Base-by-base conservation (phyloP, 2,888 invertebrate species). In the Amaurobius ferox region DNA sequence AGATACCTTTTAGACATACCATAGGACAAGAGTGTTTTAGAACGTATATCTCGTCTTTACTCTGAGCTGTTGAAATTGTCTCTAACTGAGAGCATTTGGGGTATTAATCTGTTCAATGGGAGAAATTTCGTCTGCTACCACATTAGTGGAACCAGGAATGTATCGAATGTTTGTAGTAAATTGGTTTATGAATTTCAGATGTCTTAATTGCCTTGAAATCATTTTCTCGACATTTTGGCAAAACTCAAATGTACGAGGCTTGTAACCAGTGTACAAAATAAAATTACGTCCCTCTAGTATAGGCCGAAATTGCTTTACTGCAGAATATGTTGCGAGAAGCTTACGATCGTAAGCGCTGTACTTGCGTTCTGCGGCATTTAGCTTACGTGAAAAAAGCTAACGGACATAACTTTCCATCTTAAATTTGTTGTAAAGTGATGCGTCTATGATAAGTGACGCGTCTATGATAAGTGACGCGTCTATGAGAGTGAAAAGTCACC, bases 121-220 rank as follows among this genome's bases (percentile, higher is more conserved):
- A 0, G 77, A 86, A 3, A 87, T 40, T 19, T 71, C 40, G 16
- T 85, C 79, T 0, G 87, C 87, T 2, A 72, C 61, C 1, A 83
- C 40, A 68, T 87, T 87, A 6, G 72, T 68, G 23, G n/a, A 7
- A 16, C 85, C 85, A 32, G 44, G 72, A 1, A 92, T 89, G 86
- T 91, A 89, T 1, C 86, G 81, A 7, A 91, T 90, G 71, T 91
- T 90, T 0, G 90, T 91, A 0, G 90, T 90, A 23, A 91, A 92
- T 79, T 91, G 90, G 0, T 89, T 70, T 28, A 91, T 88, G 35
- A 79, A 83, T 1, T 83, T 70, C 0, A 92, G 86, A 11, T 91
- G 90, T 1, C 91, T 79, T 13, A 89, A 87, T 80, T 91, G 91
- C 0, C 91, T 74, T 0, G 91, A 91, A 0, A 91, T 89, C 7